phyloP scores from a whole-genome alignment of 2,113 vertebrate genomes.

The Aviceda subcristata region DNA sequence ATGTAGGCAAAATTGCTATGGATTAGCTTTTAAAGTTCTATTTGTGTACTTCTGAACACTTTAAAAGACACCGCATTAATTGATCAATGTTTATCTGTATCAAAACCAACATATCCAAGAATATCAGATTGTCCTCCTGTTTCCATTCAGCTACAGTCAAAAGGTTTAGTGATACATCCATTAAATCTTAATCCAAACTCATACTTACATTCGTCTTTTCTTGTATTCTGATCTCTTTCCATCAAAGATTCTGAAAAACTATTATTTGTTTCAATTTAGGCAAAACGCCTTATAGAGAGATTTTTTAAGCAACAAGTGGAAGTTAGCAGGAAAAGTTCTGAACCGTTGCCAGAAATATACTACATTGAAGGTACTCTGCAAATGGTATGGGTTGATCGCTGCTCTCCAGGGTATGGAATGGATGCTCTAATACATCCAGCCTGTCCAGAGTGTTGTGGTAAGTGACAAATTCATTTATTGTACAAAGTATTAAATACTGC shows the following conservation, averaged over 20 bases:
- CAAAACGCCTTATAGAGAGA: conserved; percentile 53
- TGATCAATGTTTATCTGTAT: background rate
- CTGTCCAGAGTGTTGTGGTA: conserved; percentile 67
- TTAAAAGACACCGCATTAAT: background rate
- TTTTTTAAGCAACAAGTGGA: conserved; percentile 66
- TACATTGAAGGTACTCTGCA: conserved; percentile 62
- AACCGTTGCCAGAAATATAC: conserved; percentile 50
- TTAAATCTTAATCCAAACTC: background rate
- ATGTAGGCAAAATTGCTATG: background rate
- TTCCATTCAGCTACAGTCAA: background rate
- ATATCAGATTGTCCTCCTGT: background rate
- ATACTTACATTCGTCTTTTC: background rate
- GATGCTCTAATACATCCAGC: conserved; percentile 32
- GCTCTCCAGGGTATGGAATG: conserved; percentile 58
- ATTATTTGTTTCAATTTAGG: conserved; percentile 38
- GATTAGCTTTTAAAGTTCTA: background rate
- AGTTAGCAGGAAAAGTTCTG: background rate
- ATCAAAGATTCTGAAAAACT: background rate
- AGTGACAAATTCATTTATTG: background rate
- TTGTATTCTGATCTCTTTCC: background rate
- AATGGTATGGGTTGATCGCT: conserved; percentile 43
- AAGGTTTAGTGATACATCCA: background rate
- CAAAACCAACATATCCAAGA: background rate
- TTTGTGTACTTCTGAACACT: background rate
- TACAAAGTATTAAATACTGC: background rate